Base-by-base conservation (phyloP, 2,888 invertebrate genomes). In the Megaustenia siamemsis region DNA sequence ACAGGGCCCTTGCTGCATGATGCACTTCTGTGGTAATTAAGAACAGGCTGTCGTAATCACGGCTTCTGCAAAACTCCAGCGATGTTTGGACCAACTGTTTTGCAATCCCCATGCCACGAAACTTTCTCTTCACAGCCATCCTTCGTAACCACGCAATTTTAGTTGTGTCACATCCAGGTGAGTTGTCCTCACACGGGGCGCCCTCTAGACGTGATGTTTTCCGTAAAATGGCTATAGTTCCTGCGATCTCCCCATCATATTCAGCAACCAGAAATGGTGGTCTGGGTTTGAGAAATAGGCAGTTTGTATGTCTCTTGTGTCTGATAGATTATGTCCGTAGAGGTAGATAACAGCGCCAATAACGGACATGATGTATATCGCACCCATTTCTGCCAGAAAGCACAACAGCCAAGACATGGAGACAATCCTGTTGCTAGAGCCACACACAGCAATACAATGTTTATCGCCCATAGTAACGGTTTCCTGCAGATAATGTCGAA, bases 11-110 rank as follows among this genome's bases (percentile, higher is more conserved):
- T 0, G 89, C 88, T n/a, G 89, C 86, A 68, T 87, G 82, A 38
- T 89, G 89, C 6, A 88, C 86, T 79, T 87, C 87, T 32, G 89
- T 89, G 2, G 89, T 89, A 5, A 89, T 88, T n/a, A 89, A 77
- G 53, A 87, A 86, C 21, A 89, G 83, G 21, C 63, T 69, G 32
- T 85, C 66, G 68, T 89, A 89, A n/a, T 83, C 68, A 12, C 71
- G 77, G 21, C 68, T 43, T 56, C 53, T 80, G 77, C 88, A 89
- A 69, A 89, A 89, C 32, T 83, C 63, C 5, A 89, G 73, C 5
- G 85, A 80, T n/a, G 56, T 82, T 12, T 79, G 28, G n/a, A 89
- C 86, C 45, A 89, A 69, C 10, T 84, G 79, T 68, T 87, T 88
- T 1, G 88, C 89, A 32, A 89, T 87, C 0, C 89, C 89, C 35